Evolutionary conservation across 2,797 vertebrate species (phyloP).

Genomic region (Aselliscus stoliczkanus): DNA sequence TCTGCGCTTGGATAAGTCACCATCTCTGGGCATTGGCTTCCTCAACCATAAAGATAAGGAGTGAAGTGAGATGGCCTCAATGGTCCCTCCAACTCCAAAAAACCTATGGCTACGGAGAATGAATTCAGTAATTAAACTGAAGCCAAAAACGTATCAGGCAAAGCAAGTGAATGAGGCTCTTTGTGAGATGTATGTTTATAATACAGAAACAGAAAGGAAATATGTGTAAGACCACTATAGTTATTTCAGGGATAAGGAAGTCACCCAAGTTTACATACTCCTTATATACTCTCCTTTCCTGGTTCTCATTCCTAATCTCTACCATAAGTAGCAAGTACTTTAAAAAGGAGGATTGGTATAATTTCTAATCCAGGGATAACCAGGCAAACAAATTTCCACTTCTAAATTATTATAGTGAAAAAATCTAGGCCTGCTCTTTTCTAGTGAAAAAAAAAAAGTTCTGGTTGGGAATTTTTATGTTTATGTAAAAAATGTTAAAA

Average conservation of each 20-base stretch:
- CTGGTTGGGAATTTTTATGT: neutral
- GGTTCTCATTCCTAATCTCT: neutral
- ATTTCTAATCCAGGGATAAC: neutral
- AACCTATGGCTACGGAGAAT: neutral
- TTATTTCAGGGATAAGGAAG: neutral
- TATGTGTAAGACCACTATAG: neutral
- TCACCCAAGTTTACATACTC: neutral
- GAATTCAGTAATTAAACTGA: neutral
- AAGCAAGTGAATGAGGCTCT: neutral
- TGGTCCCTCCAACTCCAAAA: neutral
- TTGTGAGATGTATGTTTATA: neutral
- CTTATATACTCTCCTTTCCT: neutral
- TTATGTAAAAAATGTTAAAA: slow-evolving; percentile 6
- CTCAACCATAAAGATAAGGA: neutral
- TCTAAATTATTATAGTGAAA: neutral
- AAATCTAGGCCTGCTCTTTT: neutral
- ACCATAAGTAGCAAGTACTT: neutral
- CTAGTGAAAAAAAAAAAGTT: neutral
- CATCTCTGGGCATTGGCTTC: neutral
- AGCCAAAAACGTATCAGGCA: neutral
- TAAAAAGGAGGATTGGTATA: neutral
- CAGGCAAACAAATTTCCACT: neutral
- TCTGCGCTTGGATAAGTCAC: neutral
- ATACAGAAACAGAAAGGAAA: neutral
- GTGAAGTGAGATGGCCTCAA: neutral